Conservation (phyloP, 2,797 vertebrate species). For the Semotilus atromaculatus region DNA sequence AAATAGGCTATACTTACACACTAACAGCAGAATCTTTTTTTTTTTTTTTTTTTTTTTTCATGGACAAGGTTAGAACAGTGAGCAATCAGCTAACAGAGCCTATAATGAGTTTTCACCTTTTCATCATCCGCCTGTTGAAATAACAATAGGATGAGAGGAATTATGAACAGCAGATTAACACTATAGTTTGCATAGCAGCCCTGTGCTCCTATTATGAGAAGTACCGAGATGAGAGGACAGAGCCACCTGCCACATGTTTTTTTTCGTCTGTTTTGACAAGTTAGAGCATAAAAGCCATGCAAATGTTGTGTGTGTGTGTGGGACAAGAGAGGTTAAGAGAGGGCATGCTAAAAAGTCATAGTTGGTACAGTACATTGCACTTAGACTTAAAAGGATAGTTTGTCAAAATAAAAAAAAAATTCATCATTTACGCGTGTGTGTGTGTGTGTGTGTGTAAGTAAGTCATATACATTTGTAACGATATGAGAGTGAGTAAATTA, state of each 20-base stretch:
- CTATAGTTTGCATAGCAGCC: constrained; percentile 25
- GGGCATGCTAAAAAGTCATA: background rate
- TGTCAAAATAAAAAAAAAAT: no score
- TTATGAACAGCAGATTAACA: constrained; percentile 34
- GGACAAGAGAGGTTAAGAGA: background rate
- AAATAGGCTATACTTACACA: constrained; percentile 20
- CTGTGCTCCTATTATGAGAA: constrained; percentile 11
- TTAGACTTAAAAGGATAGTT: background rate
- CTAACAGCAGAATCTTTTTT: constrained; percentile 11
- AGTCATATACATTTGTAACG: background rate
- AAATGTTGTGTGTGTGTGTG: constrained; percentile 12
- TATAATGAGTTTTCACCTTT: constrained; percentile 47
- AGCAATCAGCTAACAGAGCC: constrained; percentile 37
- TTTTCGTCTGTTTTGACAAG: background rate
- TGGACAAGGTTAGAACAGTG: constrained; percentile 19
- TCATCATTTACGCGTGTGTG: background rate
- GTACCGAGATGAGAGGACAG: constrained; percentile 11
- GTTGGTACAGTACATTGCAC: no score
- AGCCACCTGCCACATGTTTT: background rate
- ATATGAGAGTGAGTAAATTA: background rate
- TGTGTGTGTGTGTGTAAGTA: background rate
- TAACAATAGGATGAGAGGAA: constrained; percentile 6
- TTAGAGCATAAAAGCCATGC: constrained; percentile 31
- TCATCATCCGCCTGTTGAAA: constrained; percentile 32
- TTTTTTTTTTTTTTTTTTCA: constrained; percentile 32